Evolutionary conservation across 2,797 vertebrate genomes (phyloP).

Genomic region (Dallia pectoralis): DNA sequence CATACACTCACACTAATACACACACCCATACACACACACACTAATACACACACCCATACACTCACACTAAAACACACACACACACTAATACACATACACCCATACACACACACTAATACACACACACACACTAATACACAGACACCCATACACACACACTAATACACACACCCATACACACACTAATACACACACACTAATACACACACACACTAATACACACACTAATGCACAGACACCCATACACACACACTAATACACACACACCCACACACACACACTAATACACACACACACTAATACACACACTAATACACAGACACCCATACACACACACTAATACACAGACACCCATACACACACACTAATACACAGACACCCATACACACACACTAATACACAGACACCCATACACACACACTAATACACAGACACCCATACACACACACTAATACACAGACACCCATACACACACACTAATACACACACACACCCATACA

Average conservation of each 20-base stretch:
- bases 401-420: neutral
- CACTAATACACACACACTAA: slow-evolving; percentile 15
- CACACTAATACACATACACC: neutral
- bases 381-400: neutral
- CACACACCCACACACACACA: slow-evolving; percentile 1
- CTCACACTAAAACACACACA: neutral
- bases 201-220: neutral
- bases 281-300: slow-evolving; percentile 10
- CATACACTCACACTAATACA: slow-evolving; percentile 5
- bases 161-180: neutral
- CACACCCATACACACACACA: neutral
- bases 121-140: too few relatives aligned
- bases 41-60: too few relatives aligned
- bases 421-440: too few relatives aligned
- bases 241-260: too few relatives aligned
- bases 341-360: neutral
- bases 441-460: too few relatives aligned
- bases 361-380: slow-evolving; percentile 14
- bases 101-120: slow-evolving; percentile 5
- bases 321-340: neutral
- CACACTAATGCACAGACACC: too few relatives aligned
- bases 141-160: neutral
- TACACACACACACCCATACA: slow-evolving; percentile 2
- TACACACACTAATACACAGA: neutral
- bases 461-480: neutral